Base-by-base conservation (phyloP, 35 echinoderm and acorn worm genomes). In the Chiridota heheva region DNA sequence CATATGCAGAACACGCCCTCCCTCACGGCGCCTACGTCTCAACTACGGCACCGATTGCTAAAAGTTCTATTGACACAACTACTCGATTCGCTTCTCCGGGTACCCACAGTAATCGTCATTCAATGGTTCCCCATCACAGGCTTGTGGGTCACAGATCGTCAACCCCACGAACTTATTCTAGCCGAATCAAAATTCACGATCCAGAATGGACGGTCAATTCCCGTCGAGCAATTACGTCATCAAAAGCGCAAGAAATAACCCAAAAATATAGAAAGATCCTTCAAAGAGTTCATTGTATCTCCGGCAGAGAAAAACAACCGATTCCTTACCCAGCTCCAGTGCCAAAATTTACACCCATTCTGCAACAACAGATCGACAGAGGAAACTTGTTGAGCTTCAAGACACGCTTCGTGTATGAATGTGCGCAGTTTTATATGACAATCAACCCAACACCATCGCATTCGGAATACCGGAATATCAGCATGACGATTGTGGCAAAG, bases 181-280 rank as follows among this genome's bases (percentile, higher is more conserved):
- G n/a, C n/a, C n/a, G n/a, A n/a, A n/a, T n/a, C n/a, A n/a, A n/a
- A n/a, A n/a, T n/a, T n/a, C n/a, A n/a, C n/a, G n/a, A n/a, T n/a
- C n/a, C n/a, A n/a, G n/a, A n/a, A n/a, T n/a, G n/a, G n/a, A n/a
- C n/a, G n/a, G n/a, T n/a, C n/a, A n/a, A n/a, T n/a, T n/a, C n/a
- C n/a, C n/a, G n/a, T n/a, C n/a, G n/a, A n/a, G n/a, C n/a, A n/a
- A 26, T 44, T 34, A 77, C 20, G 64, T 65, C 60, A 74, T 39
- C 73, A 56, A 87, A 77, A 63, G 85, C 32, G 25, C 85, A 77
- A 73, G 63, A 80, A 44, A 79, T 87, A 22, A 68, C 73, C 31
- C 85, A 87, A 46, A 87, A 87, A 42, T 87, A 87, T 40, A 87
- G 46, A 67, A 87, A 87, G 74, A 87, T 87, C 15, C 42, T 87